Evolutionary conservation across 2,888 invertebrate genomes (phyloP).

Genomic region (Fragum whitleyi): DNA sequence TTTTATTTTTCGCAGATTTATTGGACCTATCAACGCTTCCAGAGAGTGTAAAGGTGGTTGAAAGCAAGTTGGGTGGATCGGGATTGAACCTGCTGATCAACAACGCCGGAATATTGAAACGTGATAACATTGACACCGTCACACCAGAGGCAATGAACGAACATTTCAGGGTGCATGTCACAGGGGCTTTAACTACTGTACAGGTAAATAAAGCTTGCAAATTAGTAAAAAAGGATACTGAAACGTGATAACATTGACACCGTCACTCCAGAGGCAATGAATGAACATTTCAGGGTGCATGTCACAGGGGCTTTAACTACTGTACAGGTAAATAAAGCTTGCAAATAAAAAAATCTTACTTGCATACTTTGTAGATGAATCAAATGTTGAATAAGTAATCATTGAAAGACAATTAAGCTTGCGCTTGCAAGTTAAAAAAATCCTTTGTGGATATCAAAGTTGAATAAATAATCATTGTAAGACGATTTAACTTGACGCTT

Average conservation of each 20-base stretch:
- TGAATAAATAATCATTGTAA: too few species aligned
- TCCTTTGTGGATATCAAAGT: too few species aligned
- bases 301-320: not conserved
- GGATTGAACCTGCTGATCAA: slow-evolving; percentile 95
- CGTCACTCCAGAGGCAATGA: not conserved
- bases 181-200: not conserved
- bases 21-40: not conserved
- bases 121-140: not conserved
- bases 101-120: slow-evolving; percentile 89
- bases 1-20: slow-evolving; percentile 3
- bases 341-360: too few species aligned
- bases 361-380: too few species aligned
- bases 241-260: not conserved
- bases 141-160: not conserved
- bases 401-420: too few species aligned
- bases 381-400: too few species aligned
- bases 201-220: not conserved
- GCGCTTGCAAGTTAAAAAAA: too few species aligned
- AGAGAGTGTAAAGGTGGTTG: not conserved
- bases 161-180: slow-evolving; percentile 10
- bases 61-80: slow-evolving; percentile 82
- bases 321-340: not conserved
- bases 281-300: slow-evolving; percentile 4
- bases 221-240: slow-evolving; percentile 79
- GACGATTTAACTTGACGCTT: too few species aligned